These are phyloP conservation scores for Blennius ocellaris DNA, from an alignment of 2,113 vertebrate genomes.

Conservation along the genomic window DNA sequence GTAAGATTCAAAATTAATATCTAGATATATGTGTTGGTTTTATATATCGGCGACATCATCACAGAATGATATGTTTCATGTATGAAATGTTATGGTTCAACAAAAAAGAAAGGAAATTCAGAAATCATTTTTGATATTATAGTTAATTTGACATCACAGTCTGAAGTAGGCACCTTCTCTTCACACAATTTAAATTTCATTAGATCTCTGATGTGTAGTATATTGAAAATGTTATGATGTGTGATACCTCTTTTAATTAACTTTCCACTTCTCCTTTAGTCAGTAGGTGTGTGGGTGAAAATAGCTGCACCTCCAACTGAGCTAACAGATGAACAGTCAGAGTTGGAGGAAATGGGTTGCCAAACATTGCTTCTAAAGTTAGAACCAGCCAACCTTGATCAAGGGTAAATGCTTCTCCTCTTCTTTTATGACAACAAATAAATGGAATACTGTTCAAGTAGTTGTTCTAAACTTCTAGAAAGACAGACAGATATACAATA, in stretches of 20 bases:
- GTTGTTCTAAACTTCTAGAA: constrained; percentile 49
- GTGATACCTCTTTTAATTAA: constrained; percentile 68
- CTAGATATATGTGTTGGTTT: neutral
- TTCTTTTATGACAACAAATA: constrained; percentile 53
- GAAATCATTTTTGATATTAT: neutral
- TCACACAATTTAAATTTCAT: constrained; percentile 18
- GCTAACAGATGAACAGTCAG: constrained; percentile 70
- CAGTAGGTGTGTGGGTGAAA: constrained; percentile 71
- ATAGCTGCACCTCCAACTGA: constrained; percentile 73
- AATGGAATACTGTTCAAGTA: constrained; percentile 57
- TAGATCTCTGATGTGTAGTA: constrained; percentile 30
- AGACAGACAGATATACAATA: constrained; percentile 39
- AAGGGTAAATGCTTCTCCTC: constrained; percentile 72
- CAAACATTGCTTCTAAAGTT: constrained; percentile 73
- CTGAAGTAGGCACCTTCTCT: neutral
- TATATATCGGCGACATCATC: neutral
- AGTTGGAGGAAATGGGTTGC: constrained; percentile 65
- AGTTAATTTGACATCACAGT: neutral
- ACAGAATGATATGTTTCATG: neutral
- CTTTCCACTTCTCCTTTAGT: constrained; percentile 53
- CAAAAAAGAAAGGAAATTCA: neutral
- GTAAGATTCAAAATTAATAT: too few species aligned
- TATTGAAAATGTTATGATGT: constrained; percentile 39
- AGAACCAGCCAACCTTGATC: constrained; percentile 79
- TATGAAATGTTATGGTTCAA: neutral